Conservation (phyloP, 2,113 vertebrate genomes). For the Leucosticte australis region DNA sequence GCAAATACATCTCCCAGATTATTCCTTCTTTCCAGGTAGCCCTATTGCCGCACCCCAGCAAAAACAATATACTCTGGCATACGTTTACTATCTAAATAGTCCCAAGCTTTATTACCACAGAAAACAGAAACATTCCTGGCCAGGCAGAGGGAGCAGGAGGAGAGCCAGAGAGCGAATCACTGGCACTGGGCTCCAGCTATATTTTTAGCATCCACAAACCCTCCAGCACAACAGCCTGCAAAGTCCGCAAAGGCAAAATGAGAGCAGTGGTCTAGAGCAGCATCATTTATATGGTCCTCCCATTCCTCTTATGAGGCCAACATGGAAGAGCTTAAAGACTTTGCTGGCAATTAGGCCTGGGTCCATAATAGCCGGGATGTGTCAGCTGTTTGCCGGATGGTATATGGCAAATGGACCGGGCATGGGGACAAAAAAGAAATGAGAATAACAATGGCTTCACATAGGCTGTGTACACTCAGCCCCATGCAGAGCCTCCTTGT, state of each 20-base stretch:
- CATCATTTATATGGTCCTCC: conserved; percentile 24
- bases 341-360: conserved; percentile 75
- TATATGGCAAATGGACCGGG: conserved; percentile 80
- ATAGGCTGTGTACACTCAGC: conserved; percentile 74
- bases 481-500: conserved; percentile 81
- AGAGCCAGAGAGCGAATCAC: not conserved
- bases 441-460: conserved; percentile 78
- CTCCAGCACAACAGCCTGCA: conserved; percentile 32
- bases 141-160: not conserved
- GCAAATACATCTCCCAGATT: not conserved
- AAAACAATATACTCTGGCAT: conserved; percentile 7
- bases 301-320: conserved; percentile 62
- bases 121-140: conserved; percentile 69
- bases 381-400: conserved; percentile 85
- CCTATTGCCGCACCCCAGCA: not conserved
- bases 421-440: conserved; percentile 76
- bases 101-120: conserved; percentile 63
- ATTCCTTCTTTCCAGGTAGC: not conserved
- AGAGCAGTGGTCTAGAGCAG: conserved; percentile 16
- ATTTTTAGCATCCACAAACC: conserved; percentile 61
- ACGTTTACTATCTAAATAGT: conserved; percentile 52
- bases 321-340: conserved; percentile 67
- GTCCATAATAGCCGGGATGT: conserved; percentile 75
- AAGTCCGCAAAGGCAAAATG: conserved; percentile 17
- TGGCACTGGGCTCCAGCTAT: conserved; percentile 41